A percentile compares a stretch with the other conserved stretches of the same genome.
Evolutionary conservation across 2,888 invertebrate genomes (phyloP).

Genomic region (Macropis europaea): DNA sequence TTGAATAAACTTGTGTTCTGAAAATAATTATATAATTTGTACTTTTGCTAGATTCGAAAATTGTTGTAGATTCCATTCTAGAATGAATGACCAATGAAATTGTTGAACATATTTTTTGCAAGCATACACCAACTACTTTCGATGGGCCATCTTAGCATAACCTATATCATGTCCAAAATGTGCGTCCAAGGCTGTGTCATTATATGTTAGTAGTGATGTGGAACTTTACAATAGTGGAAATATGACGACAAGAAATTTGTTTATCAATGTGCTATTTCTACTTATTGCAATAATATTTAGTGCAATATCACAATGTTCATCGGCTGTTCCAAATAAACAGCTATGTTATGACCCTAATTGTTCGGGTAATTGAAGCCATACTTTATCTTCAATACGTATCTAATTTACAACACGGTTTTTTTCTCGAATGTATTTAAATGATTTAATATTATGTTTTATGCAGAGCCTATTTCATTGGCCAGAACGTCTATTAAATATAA

Average conservation of each 20-base stretch:
- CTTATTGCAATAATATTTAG: conserved; percentile 62
- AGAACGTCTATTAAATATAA: conserved; percentile 83
- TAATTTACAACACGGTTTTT: conserved; percentile 58
- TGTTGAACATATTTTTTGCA: background rate
- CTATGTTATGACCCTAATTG: conserved; percentile 87
- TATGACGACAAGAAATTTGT: conserved; percentile 73
- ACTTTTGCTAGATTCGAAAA: background rate
- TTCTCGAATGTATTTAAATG: conserved; percentile 38
- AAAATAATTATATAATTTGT: background rate
- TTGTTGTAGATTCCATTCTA: background rate
- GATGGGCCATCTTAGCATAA: conserved; percentile 20
- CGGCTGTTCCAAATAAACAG: conserved; percentile 84
- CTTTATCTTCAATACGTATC: conserved; percentile 68
- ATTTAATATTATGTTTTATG: conserved; percentile 62
- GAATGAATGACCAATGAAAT: conserved; percentile 2
- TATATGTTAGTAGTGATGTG: conserved; percentile 74
- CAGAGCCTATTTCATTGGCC: conserved; percentile 84
- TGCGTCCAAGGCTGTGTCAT: conserved; percentile 60
- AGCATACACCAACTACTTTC: too few relatives aligned
- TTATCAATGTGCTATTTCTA: conserved; percentile 61
- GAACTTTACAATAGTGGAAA: conserved; percentile 73
- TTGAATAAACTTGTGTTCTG: background rate
- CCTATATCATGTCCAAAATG: conserved; percentile 46
- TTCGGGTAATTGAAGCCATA: conserved; percentile 82
- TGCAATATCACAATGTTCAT: conserved; percentile 60